Evolutionary conservation across 1,140 invertebrate species (phyloP).

Genomic region (Drosophila murphyi): DNA sequence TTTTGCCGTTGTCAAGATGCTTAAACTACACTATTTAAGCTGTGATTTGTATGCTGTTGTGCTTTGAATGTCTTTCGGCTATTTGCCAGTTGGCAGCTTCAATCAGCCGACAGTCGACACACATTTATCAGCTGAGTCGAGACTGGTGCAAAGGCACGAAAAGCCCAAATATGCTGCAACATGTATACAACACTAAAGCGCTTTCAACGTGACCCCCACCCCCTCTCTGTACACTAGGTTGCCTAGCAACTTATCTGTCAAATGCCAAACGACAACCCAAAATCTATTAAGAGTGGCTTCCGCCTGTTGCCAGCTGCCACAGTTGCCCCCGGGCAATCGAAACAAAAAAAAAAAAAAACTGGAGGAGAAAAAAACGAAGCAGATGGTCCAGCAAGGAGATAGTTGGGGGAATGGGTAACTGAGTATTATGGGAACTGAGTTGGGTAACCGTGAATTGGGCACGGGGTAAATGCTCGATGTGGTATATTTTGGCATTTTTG

Average conservation of each 20-base stretch:
- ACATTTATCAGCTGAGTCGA: slow-evolving; percentile 41
- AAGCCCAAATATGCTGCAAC: slow-evolving; percentile 39
- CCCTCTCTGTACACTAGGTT: not conserved
- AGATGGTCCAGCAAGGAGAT: slow-evolving; percentile 2
- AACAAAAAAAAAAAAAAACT: slow-evolving; percentile 5
- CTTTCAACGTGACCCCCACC: slow-evolving; percentile 23
- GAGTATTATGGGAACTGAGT: not conserved
- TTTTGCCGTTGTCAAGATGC: slow-evolving; percentile 4
- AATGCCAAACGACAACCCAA: slow-evolving; percentile 60
- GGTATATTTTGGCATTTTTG: slow-evolving; percentile 21
- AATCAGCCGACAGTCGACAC: slow-evolving; percentile 53
- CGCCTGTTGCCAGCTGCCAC: slow-evolving; percentile 47
- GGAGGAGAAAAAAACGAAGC: not conserved
- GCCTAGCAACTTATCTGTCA: slow-evolving; percentile 57
- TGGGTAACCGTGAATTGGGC: slow-evolving; percentile 2
- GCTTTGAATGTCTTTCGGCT: slow-evolving; percentile 14
- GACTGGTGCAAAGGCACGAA: not conserved
- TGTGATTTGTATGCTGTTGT: slow-evolving; percentile 25
- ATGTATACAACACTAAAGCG: slow-evolving; percentile 40
- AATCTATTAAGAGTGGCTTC: slow-evolving; percentile 63
- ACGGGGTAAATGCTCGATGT: not conserved
- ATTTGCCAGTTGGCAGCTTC: slow-evolving; percentile 45
- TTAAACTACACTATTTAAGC: slow-evolving; percentile 33
- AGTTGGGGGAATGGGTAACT: not conserved
- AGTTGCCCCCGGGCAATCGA: slow-evolving; percentile 11